These are phyloP conservation scores for Lumbricus terrestris DNA, from an alignment of 2,888 invertebrate species.

Conservation along the genomic window DNA sequence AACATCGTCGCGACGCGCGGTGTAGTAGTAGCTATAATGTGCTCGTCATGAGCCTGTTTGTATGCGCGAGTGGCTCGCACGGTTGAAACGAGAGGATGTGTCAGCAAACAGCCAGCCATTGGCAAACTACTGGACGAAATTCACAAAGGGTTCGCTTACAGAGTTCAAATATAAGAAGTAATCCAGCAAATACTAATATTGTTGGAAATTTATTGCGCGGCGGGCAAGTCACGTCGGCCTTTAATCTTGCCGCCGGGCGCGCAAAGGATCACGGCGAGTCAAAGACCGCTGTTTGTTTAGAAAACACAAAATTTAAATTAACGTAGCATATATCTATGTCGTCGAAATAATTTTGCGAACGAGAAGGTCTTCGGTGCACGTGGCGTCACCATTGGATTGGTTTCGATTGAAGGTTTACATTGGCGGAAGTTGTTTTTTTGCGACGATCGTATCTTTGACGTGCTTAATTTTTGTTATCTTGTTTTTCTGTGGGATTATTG, in stretches of 20 bases:
- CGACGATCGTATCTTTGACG: not conserved
- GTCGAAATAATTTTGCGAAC: not conserved
- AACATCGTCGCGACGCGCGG: not conserved
- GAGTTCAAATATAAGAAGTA: conserved; percentile 12
- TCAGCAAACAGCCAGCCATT: not conserved
- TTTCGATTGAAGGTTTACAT: not conserved
- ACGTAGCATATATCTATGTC: conserved; percentile 3
- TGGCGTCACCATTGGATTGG: not conserved
- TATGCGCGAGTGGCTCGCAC: not conserved
- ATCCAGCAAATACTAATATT: conserved; percentile 9
- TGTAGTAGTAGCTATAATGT: too few relatives aligned
- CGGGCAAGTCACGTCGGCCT: not conserved
- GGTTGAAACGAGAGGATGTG: not conserved
- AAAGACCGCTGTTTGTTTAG: not conserved
- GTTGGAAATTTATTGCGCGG: conserved; percentile 3
- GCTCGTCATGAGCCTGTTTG: not conserved
- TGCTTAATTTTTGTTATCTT: too few relatives aligned
- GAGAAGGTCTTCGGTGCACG: not conserved
- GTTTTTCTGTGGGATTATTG: too few relatives aligned
- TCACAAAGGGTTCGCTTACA: conserved; percentile 3
- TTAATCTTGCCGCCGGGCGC: conserved; percentile 6
- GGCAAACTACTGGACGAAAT: not conserved
- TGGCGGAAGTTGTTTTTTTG: not conserved
- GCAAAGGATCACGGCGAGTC: not conserved
- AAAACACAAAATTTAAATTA: not conserved